Percentiles rank a stretch among this genome's conserved stretches.
Evolutionary conservation across 35 echinoderm and acorn worm genomes (phyloP).

Genomic region (Stichopus chloronotus): DNA sequence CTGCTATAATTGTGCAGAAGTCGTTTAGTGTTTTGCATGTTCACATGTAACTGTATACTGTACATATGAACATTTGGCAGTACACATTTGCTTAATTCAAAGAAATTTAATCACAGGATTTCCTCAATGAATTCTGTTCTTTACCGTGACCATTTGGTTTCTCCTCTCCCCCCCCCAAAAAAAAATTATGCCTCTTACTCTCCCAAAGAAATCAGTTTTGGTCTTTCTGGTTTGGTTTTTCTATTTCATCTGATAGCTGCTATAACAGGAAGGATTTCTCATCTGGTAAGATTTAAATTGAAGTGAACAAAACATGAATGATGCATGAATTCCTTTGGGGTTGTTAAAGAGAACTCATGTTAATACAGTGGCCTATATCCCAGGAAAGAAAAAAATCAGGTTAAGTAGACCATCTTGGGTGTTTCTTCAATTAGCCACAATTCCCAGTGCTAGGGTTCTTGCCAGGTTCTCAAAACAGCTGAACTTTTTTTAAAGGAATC

Average conservation of each 20-base stretch:
- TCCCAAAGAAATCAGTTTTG: too few relatives aligned
- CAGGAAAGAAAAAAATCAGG: conserved; percentile 30
- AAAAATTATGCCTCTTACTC: too few relatives aligned
- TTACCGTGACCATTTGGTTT: too few relatives aligned
- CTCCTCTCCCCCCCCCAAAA: too few relatives aligned
- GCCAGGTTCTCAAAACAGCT: conserved; percentile 22
- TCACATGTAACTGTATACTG: too few relatives aligned
- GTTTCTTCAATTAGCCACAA: conserved; percentile 43
- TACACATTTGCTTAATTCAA: too few relatives aligned
- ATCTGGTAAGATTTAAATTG: background rate
- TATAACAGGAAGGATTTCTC: conserved; percentile 3
- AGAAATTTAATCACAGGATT: too few relatives aligned
- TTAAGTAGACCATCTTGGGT: conserved; percentile 43
- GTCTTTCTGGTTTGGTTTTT: too few relatives aligned
- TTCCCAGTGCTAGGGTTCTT: conserved; percentile 17
- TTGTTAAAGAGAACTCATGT: background rate
- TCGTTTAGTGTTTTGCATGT: too few relatives aligned
- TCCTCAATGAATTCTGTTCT: too few relatives aligned
- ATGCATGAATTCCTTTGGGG: conserved; percentile 43
- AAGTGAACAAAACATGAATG: conserved; percentile 39
- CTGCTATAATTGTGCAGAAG: too few relatives aligned
- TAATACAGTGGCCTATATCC: conserved; percentile 33
- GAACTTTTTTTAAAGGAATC: background rate
- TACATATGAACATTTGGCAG: too few relatives aligned
- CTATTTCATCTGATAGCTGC: background rate